Evolutionary conservation across 2,113 vertebrate genomes (phyloP).

Genomic region (Mola mola): DNA sequence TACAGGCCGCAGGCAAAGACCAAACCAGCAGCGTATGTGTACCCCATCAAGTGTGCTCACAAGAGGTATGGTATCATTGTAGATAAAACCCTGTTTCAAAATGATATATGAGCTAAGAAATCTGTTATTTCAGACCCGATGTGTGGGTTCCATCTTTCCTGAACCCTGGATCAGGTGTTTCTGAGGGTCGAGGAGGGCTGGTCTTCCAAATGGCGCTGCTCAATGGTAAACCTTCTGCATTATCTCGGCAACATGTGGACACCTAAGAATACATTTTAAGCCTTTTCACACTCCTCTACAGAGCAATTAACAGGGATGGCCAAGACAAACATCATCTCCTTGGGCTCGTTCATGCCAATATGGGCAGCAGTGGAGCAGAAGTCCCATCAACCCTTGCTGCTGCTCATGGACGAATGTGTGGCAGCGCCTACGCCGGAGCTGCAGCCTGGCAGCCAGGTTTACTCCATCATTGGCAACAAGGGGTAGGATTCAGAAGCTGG

Average conservation of each 20-base stretch:
- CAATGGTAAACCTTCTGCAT: constrained; percentile 61
- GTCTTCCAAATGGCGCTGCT: constrained; percentile 77
- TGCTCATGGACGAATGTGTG: constrained; percentile 82
- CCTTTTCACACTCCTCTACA: constrained; percentile 20
- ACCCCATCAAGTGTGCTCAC: constrained; percentile 66
- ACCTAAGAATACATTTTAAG: background rate
- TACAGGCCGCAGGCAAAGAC: constrained; percentile 61
- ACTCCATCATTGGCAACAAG: constrained; percentile 80
- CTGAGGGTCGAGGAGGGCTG: constrained; percentile 64
- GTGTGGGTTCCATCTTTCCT: constrained; percentile 45
- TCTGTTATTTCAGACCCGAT: constrained; percentile 45
- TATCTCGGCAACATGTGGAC: rapidly evolving
- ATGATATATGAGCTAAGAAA: background rate
- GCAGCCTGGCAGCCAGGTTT: constrained; percentile 23
- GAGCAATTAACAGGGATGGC: constrained; percentile 70
- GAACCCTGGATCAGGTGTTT: constrained; percentile 42
- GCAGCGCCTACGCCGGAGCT: constrained; percentile 65
- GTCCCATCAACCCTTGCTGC: constrained; percentile 78
- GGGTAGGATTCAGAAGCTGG: constrained; percentile 61
- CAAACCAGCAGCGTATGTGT: constrained; percentile 30
- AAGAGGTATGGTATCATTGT: constrained; percentile 47
- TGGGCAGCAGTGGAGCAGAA: constrained; percentile 77
- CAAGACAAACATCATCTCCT: constrained; percentile 58
- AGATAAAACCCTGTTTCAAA: background rate
- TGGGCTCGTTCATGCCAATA: constrained; percentile 81